phyloP scores from a whole-genome alignment of 2,113 vertebrate species.

The Amia ocellicauda region DNA sequence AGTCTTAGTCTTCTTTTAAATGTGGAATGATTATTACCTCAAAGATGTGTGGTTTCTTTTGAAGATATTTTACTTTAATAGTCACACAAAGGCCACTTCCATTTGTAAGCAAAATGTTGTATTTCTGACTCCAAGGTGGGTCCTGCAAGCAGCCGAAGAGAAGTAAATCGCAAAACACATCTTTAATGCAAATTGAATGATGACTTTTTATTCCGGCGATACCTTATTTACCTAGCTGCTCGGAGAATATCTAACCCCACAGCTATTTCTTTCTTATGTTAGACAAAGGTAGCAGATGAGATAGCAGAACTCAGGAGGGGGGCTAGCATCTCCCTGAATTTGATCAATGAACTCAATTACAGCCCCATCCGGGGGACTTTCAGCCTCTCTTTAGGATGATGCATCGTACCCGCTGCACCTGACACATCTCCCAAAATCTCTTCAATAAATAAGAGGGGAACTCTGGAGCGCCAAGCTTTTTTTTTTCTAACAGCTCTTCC shows the following conservation, averaged over 20 bases:
- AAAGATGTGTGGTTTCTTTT: too few species aligned
- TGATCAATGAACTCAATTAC: slow-evolving; percentile 93
- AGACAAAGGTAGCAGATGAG: slow-evolving; percentile 39
- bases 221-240: slow-evolving; percentile 24
- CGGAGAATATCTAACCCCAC: slow-evolving; percentile 21
- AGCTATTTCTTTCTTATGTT: slow-evolving; percentile 30
- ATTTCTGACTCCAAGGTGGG: not conserved
- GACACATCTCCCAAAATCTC: slow-evolving; percentile 61
- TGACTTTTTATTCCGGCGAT: slow-evolving; percentile 8
- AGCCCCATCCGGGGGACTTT: slow-evolving; percentile 63
- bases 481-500: slow-evolving; percentile 61
- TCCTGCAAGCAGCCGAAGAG: not conserved
- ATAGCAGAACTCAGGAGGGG: slow-evolving; percentile 16
- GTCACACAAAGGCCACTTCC: too few species aligned
- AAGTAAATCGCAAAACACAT: slow-evolving; percentile 7
- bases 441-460: slow-evolving; percentile 73
- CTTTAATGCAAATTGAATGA: slow-evolving; percentile 20
- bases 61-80: too few species aligned
- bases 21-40: too few species aligned
- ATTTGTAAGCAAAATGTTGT: too few species aligned
- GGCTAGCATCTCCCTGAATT: slow-evolving; percentile 40
- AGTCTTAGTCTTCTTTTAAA: too few species aligned
- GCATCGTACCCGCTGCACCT: slow-evolving; percentile 63
- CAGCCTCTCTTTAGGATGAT: slow-evolving; percentile 60
- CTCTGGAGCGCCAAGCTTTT: slow-evolving; percentile 34